phyloP scores from a whole-genome alignment of 2,888 invertebrate species.

The Elmis aenea region DNA sequence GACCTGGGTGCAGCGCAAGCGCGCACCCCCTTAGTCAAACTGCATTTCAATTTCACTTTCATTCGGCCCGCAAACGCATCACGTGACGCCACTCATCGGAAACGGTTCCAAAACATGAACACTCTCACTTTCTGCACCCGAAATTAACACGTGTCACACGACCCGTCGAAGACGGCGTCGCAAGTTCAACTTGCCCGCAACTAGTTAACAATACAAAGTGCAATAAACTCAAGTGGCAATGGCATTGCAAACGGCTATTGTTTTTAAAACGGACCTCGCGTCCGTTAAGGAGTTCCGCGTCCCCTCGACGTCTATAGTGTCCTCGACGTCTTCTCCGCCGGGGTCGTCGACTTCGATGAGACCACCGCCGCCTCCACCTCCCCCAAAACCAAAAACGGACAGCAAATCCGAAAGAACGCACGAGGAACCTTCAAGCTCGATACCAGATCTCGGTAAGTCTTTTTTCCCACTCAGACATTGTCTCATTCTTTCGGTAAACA shows the following conservation, averaged over 20 bases:
- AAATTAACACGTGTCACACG: too few species aligned
- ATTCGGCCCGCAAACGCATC: constrained; percentile 38
- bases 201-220: constrained; percentile 8
- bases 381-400: constrained; percentile 39
- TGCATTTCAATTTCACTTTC: constrained; percentile 48
- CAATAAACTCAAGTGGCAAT: constrained; percentile 9
- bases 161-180: too few species aligned
- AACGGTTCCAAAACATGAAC: constrained; percentile 40
- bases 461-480: too few species aligned
- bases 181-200: too few species aligned
- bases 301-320: constrained; percentile 39
- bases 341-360: constrained; percentile 55
- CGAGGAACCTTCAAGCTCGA: constrained; percentile 83
- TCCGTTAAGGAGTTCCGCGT: constrained; percentile 38
- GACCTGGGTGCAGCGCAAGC: constrained; percentile 25
- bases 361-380: constrained; percentile 51
- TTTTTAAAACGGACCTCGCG: constrained; percentile 38
- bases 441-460: constrained; percentile 80
- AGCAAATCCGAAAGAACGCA: constrained; percentile 44
- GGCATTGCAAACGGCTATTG: constrained; percentile 53
- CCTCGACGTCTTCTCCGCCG: constrained; percentile 39
- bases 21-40: constrained; percentile 29
- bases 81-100: constrained; percentile 47
- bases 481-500: too few species aligned
- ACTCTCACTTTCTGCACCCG: constrained; percentile 26